Evolutionary conservation across 2,888 invertebrate species (phyloP), one percentile per base, ranked within the genome.

Genomic region (Synergus japonicus): DNA sequence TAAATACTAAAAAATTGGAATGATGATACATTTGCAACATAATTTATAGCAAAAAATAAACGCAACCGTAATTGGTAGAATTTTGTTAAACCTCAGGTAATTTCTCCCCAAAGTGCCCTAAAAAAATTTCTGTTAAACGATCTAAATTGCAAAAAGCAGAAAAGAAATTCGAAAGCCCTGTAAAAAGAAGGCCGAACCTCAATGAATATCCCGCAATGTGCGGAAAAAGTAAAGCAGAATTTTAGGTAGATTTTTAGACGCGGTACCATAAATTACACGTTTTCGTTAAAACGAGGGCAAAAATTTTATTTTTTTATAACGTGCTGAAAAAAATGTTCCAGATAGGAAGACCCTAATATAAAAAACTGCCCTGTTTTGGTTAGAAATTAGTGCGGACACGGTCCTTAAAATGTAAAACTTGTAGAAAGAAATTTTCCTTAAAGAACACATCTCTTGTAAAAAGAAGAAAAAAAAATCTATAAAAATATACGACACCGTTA

Each of bases 401-500:
- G 73, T 77, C 79, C 54, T 73, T 54, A 73, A 73, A 73, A 73
- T 54, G 54, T 86, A 89, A 88, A 88, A 89, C 80, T 81, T 82
- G 85, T 87, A 84, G 86, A 85, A 84, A 29, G 73, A 80, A 54
- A 76, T 77, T 49, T 41, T 58, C 64, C 54, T 58, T 78, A 41
- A n/a, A 22, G 12, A 64, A n/a, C 76, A 76, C 29, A 7, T 13
- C 64, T n/a, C 10, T 18, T 12, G 43, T 15, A 58, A 43, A 76
- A 81, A 85, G 82, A 81, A 77, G 82, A 84, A 84, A 85, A 86
- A 86, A 86, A 86, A 85, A 79, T 78, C 86, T 83, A 88, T 88
- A 89, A 90, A 91, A 91, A 89, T 91, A 91, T 91, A 91, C 87
- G 85, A 88, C 88, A 88, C 89, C 86, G 89, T 90, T 90, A 88